These are phyloP conservation scores for Cynoglossus semilaevis DNA, from an alignment of 2,113 vertebrate genomes.

Conservation along the genomic window DNA sequence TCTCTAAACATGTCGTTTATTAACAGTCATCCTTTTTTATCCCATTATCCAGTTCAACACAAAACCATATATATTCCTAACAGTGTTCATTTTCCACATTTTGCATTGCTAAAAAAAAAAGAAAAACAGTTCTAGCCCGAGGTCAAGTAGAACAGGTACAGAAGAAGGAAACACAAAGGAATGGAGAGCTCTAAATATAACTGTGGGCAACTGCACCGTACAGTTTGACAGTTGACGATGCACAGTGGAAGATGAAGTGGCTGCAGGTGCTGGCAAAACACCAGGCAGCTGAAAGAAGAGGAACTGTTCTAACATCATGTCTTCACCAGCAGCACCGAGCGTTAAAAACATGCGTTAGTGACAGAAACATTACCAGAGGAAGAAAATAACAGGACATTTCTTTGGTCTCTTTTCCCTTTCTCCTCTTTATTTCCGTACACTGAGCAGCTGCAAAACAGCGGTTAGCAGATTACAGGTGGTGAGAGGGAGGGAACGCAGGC, in stretches of 20 bases:
- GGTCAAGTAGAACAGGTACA: not conserved
- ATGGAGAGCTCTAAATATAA: constrained; percentile 6
- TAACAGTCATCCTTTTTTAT: no score
- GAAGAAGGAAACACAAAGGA: not conserved
- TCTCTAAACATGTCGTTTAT: no score
- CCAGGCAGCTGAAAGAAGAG: constrained; percentile 1
- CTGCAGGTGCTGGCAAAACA: constrained; percentile 6
- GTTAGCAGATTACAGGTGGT: constrained; percentile 52
- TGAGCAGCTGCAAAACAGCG: constrained; percentile 40
- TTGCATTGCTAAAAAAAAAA: no score
- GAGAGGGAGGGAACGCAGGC: constrained; percentile 1
- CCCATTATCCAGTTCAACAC: no score
- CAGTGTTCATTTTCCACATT: no score
- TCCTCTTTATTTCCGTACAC: constrained; percentile 10
- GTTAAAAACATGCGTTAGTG: not conserved
- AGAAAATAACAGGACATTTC: not conserved
- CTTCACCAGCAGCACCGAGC: constrained; percentile 1
- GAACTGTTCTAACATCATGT: constrained; percentile 12
- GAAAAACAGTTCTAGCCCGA: not conserved
- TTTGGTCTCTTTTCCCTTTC: not conserved
- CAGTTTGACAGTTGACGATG: constrained; percentile 11
- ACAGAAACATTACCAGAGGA: not conserved
- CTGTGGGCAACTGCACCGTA: constrained; percentile 7
- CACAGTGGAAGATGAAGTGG: constrained; percentile 5
- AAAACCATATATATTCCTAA: no score